Base-by-base conservation (phyloP, 2,797 vertebrate genomes). In the Trichosurus vulpecula region DNA sequence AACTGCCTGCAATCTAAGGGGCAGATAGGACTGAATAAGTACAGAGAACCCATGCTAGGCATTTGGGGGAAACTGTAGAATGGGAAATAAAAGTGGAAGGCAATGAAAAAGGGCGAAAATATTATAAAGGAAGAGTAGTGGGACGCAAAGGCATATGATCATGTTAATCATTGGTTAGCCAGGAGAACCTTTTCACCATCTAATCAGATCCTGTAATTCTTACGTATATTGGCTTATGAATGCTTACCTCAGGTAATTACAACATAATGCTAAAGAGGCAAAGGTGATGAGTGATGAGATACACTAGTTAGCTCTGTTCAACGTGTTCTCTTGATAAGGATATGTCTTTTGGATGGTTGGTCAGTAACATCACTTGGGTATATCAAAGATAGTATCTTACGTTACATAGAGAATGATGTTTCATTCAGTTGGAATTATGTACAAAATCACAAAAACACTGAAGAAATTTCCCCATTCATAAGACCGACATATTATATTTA, bases 21-120 rank as follows among this genome's bases (percentile, higher is more conserved):
- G 35, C 61, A 66, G 6, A 66, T n/a, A 66, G 61, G 5, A 66
- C 35, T n/a, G 19, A 25, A 41, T 92, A 55, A 94, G 66, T 30
- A 89, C 14, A 93, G 94, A 95, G 81, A 74, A 74, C 19, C 19
- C 6, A 87, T 81, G 29, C 13, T 3, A 87, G 54, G 25, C 31
- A 81, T 93, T 52, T 87, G 74, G 56, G 54, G 58, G 91, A 95
- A 91, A 93, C 90, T 12, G n/a, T 93, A 9, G 25, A n/a, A 22
- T 2, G 3, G 55, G 94, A 51, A 89, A 31, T 0, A 13, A n/a
- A 74, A n/a, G 14, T 41, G 41, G 61, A 41, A 41, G n/a, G n/a
- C n/a, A 8, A 41, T 74, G 87, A 81, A 92, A 93, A 58, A 30
- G 47, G 35, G 31, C 22, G 16, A 29, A 16, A 90, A 52, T 52